Percentiles rank a stretch among this genome's conserved stretches.
phyloP scores from a whole-genome alignment of 2,888 invertebrate species.

The Rhingia rostrata region DNA sequence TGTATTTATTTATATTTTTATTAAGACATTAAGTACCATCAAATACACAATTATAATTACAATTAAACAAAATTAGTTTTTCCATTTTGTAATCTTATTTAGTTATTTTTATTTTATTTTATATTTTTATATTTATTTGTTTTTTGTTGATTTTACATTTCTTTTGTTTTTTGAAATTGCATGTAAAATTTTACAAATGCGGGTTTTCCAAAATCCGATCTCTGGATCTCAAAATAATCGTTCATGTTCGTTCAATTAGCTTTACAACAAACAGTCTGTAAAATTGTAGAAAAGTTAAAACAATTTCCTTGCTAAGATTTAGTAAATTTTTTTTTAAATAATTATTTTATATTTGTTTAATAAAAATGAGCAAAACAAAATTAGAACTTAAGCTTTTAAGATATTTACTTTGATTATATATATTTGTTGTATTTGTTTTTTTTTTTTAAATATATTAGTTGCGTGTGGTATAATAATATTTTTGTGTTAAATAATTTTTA shows the following conservation, averaged over 20 bases:
- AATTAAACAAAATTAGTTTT: conserved; percentile 64
- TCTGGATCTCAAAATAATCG: conserved; percentile 27
- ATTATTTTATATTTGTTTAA: conserved; percentile 8
- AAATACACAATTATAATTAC: conserved; percentile 76
- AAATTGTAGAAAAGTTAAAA: conserved; percentile 11
- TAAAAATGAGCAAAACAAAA: conserved; percentile 36
- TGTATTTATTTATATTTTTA: conserved; percentile 60
- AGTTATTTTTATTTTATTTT: conserved; percentile 64
- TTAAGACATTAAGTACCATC: conserved; percentile 77
- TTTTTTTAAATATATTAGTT: conserved; percentile 49
- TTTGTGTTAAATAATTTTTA: conserved; percentile 53
- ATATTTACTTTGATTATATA: conserved; percentile 53
- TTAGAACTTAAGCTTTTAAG: conserved; percentile 47
- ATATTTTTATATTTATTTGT: too few relatives aligned
- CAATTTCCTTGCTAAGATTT: conserved; percentile 61
- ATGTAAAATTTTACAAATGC: conserved; percentile 66
- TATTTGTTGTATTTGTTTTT: conserved; percentile 3
- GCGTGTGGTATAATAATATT: conserved; percentile 9
- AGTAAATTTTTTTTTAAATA: conserved; percentile 22
- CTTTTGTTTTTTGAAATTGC: conserved; percentile 11
- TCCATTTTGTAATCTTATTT: conserved; percentile 55
- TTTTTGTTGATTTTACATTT: conserved; percentile 41
- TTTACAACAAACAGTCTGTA: conserved; percentile 45
- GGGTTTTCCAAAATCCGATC: conserved; percentile 37
- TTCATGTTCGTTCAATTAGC: conserved; percentile 48